Base-by-base conservation (phyloP, 92 coral and sea anemone genomes). In the Actinernus sp. region DNA sequence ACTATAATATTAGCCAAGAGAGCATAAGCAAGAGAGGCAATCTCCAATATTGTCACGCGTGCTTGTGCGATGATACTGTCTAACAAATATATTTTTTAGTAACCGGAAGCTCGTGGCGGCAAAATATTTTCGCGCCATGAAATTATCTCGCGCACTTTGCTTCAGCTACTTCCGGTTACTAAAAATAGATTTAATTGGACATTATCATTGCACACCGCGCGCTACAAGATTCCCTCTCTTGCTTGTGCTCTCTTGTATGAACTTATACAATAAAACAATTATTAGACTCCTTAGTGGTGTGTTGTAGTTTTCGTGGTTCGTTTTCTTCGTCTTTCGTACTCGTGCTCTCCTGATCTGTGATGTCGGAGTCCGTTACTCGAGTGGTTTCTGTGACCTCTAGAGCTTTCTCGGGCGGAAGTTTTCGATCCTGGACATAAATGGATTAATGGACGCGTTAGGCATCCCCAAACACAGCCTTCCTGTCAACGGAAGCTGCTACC, bases 311-410 rank as follows among this genome's bases (percentile, higher is more conserved):
- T 7, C 1, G 13, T 41, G 30, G 40, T 7, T 56, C 38, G 36
- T 26, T 49, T 51, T 46, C 23, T 31, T 52, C 26, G 39, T 7
- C 19, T 31, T 30, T 40, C 67, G 20, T 47, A 45, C 3, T 55
- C 52, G 22, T 41, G 40, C n/a, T 39, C 18, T 4, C 23, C 21
- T 40, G 22, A 52, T 7, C 14, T 36, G 41, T 14, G 41, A 7
- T 7, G 14, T 52, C 75, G 23, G 63, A 48, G 14, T 68, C 52
- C 37, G 41, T 54, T 34, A 68, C 43, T 8, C 26, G 43, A 6
- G 75, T 66, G n/a, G 74, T 52, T 52, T 52, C 75, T 55, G 75
- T 68, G 41, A 25, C 75, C 21, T 68, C 75, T 68, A 68, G 29
- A 68, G 40, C 75, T 68, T 68, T 54, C 75, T 68, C 63, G 33